phyloP scores from a whole-genome alignment of 2,113 vertebrate genomes.

The Brachyhypopomus gauderio region DNA sequence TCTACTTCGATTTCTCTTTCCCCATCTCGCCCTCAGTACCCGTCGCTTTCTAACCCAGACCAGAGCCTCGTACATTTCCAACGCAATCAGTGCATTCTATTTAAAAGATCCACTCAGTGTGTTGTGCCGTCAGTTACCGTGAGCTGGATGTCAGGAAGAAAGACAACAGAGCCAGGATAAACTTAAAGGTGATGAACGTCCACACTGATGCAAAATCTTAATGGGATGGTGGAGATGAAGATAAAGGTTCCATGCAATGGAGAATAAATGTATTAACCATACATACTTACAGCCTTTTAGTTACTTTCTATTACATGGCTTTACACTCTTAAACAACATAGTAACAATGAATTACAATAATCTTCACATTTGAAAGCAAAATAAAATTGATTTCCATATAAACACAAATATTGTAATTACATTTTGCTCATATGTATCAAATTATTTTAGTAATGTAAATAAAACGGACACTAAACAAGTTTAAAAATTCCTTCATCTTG shows the following conservation, averaged over 20 bases:
- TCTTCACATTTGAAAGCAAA: background rate
- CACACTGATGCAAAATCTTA: background rate
- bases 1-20: conserved; percentile 45
- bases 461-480: background rate
- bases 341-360: no score
- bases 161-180: conserved; percentile 18
- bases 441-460: background rate
- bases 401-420: no score
- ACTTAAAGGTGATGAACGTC: background rate
- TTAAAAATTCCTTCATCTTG: background rate
- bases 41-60: conserved; percentile 13
- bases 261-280: background rate
- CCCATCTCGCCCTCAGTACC: conserved; percentile 18
- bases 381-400: no score
- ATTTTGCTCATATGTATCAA: background rate
- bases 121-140: conserved; percentile 18
- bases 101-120: conserved; percentile 36
- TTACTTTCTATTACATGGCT: no score
- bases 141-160: conserved; percentile 21
- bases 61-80: conserved; percentile 30
- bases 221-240: background rate
- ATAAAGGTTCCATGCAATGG: background rate
- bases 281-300: no score
- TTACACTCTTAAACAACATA: no score
- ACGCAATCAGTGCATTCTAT: conserved; percentile 33